phyloP scores from a whole-genome alignment of 2,113 vertebrate genomes.

The Egretta garzetta region DNA sequence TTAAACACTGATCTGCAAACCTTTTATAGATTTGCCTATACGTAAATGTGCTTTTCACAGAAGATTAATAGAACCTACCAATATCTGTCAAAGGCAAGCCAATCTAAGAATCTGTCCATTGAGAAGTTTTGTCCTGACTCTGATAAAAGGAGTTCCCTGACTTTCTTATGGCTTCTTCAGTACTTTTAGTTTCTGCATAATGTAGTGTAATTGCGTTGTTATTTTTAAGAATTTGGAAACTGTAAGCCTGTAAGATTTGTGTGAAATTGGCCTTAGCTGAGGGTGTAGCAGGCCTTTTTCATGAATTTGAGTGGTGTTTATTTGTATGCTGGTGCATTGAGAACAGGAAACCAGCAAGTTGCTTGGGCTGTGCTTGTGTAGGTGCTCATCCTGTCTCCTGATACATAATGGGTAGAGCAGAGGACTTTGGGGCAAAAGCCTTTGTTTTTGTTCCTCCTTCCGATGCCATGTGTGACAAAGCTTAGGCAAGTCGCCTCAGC shows the following conservation, averaged over 20 bases:
- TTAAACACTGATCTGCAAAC: slow-evolving; percentile 35
- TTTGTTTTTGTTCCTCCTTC: not conserved
- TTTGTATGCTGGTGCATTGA: not conserved
- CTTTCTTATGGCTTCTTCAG: not conserved
- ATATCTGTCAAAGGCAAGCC: not conserved
- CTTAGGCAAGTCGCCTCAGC: not conserved
- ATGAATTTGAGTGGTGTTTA: not conserved
- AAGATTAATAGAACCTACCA: not conserved
- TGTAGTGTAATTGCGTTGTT: not conserved
- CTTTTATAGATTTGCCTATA: slow-evolving; percentile 4
- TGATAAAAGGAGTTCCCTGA: not conserved
- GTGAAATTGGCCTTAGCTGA: not conserved
- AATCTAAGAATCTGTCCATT: not conserved
- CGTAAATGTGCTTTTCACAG: slow-evolving; percentile 25
- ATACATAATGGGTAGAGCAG: not conserved
- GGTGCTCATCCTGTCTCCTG: not conserved
- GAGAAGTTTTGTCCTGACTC: not conserved
- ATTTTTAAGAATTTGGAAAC: not conserved
- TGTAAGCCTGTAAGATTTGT: not conserved
- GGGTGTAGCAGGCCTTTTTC: not conserved
- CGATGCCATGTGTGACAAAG: not conserved
- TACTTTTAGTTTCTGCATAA: not conserved
- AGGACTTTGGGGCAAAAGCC: not conserved
- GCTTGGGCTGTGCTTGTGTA: not conserved
- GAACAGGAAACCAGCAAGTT: not conserved